Base-by-base conservation (phyloP, 2,888 invertebrate genomes). In the Rhimphoctona megacephalus region DNA sequence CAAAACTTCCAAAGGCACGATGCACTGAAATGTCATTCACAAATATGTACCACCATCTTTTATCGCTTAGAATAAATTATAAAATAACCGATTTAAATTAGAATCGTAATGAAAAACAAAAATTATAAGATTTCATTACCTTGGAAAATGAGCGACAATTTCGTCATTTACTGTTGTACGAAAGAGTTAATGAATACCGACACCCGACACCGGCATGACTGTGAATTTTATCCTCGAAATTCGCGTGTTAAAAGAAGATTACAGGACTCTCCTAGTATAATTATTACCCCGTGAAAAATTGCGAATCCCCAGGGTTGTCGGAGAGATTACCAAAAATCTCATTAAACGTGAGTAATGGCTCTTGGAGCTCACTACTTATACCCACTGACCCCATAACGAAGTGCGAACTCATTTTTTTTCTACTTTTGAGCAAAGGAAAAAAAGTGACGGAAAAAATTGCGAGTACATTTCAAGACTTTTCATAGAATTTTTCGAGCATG, bases 311-410 rank as follows among this genome's bases (percentile, higher is more conserved):
- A 57, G 33, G 25, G n/a, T 64, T 70, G 61, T 49, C 49, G 33
- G n/a, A 17, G 43, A 64, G 66, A 81, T 81, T 66, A 74, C 66
- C 25, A 81, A 81, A 81, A 81, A 76, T 72, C 74, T 81, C 81
- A 74, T 81, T 81, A 76, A 74, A 74, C 30, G 30, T 33, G 81
- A 81, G 67, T 67, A 81, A 76, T 64, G 57, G 57, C 43, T 39
- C 52, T 22, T 22, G 36, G 52, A 14, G n/a, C 67, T 61, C 64
- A 14, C 36, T 36, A 39, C 69, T 79, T 57, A 67, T 30, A 67
- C 25, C 54, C 39, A 70, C 57, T 80, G 80, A 43, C 43, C 36
- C 30, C 30, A 14, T 54, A 66, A 76, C 64, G 43, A 67, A 81
- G 69, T 46, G 30, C 52, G 39, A 74, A 54, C 30, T 25, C n/a